Evolutionary conservation across 2,797 vertebrate genomes (phyloP), one percentile per base, ranked within the genome.

Genomic region (Sebastes melanostomus): DNA sequence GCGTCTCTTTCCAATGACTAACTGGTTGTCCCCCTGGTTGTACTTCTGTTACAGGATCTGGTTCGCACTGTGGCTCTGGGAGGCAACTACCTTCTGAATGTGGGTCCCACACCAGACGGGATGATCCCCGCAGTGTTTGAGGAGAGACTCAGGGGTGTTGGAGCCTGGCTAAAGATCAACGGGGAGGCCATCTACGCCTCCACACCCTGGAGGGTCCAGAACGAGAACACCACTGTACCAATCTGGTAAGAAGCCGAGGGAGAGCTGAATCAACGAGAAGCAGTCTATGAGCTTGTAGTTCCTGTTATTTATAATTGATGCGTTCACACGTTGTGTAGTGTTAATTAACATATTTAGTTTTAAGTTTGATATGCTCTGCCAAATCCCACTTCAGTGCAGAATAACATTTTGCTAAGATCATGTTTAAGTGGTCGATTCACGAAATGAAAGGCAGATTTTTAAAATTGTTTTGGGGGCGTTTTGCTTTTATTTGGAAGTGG

Each of bases 81-180:
- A 75, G 98, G 98, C 54, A 99, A 99, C 94, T 99, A 98, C 84
- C 97, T 99, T 50, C 96, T 99, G 77, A 99, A 99, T 20, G 91
- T 99, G 50, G 98, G 98, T 2, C 97, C 98, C 58, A 98, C 97
- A 4, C 91, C 97, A 20, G 98, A 99, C 3, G 98, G 98, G 2
- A 91, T 94, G 86, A 97, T 99, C 60, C 94, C 93, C 3, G 87
- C 94, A 4, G 91, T 98, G 80, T 99, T 99, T 92, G 97, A 99
- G 84, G 97, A 99, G 84, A 95, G 97, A 75, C 96, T 99, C n/a
- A 88, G 96, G 71, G 95, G 94, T 3, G 74, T 99, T 1, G 98
- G 98, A 20, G 94, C 88, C 75, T 99, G 98, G 98, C 90, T 99
- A 66, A 75, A 80, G 50, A 78, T 96, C 78, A 99, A 97, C 0